phyloP scores from a whole-genome alignment of 2,113 vertebrate species.

The Ardeotis arabs region DNA sequence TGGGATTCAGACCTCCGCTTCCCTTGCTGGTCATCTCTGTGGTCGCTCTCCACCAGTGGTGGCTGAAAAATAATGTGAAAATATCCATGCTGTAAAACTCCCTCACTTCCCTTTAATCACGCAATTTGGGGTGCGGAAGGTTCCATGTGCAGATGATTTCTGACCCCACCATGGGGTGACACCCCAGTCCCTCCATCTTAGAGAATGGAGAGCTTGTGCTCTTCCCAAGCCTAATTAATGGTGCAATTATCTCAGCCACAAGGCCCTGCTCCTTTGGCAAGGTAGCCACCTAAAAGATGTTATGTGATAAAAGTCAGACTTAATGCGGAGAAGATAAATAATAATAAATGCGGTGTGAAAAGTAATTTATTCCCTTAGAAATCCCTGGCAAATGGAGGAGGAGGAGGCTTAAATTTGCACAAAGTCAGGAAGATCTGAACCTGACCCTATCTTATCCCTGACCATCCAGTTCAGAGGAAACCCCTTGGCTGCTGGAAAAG shows the following conservation, averaged over 20 bases:
- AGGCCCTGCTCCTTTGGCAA: background rate
- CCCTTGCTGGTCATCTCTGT: background rate
- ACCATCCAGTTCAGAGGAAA: background rate
- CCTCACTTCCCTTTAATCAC: background rate
- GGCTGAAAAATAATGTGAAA: background rate
- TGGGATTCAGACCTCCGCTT: background rate
- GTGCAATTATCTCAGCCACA: background rate
- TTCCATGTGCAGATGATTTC: background rate
- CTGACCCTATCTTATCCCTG: background rate
- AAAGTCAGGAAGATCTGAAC: background rate
- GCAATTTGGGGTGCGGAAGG: background rate
- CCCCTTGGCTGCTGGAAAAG: background rate
- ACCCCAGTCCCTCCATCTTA: background rate
- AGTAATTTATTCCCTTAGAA: background rate
- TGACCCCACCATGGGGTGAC: background rate
- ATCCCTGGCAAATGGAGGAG: background rate
- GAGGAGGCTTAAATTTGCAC: background rate
- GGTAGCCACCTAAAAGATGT: background rate
- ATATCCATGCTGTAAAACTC: background rate
- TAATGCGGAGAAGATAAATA: background rate
- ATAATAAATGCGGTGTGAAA: background rate
- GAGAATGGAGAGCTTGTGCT: background rate
- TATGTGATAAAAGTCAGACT: background rate
- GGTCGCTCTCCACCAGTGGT: accelerated
- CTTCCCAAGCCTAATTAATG: background rate